Evolutionary conservation across 2,113 vertebrate species (phyloP).

Genomic region (Ornithorhynchus anatinus): DNA sequence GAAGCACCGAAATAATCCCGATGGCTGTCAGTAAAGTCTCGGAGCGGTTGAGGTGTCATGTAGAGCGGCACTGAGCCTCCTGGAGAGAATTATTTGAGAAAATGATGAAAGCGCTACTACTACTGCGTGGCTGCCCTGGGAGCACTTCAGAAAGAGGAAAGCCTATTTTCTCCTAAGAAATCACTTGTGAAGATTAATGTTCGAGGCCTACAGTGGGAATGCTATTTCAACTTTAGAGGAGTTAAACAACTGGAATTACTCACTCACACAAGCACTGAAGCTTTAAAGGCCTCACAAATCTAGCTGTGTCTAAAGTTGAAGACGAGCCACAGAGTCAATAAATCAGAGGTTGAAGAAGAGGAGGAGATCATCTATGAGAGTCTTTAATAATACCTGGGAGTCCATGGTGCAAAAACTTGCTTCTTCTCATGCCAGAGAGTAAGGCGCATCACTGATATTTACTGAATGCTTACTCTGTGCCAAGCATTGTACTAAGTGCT

Average conservation of each 20-base stretch:
- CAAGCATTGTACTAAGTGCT: no score
- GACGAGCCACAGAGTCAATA: background rate
- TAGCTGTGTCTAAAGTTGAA: background rate
- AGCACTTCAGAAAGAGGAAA: constrained; percentile 13
- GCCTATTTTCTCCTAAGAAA: constrained; percentile 4
- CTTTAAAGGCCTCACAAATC: constrained; percentile 15
- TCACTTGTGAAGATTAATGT: constrained; percentile 8
- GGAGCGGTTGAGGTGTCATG: background rate
- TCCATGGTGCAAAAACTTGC: background rate
- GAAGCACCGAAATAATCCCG: no score
- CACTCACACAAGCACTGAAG: background rate
- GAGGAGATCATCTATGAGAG: background rate
- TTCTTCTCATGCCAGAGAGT: background rate
- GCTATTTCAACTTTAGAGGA: constrained; percentile 5
- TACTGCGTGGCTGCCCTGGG: background rate
- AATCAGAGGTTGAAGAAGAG: background rate
- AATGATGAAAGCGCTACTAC: background rate
- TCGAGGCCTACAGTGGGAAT: background rate
- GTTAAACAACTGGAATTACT: background rate
- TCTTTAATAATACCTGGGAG: background rate
- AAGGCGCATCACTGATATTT: no score
- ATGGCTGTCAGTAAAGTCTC: background rate
- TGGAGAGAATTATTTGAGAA: constrained; percentile 29
- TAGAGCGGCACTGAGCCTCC: background rate
- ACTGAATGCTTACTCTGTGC: no score